These are phyloP conservation scores for Corythornis madagascariensis DNA, from an alignment of 2,113 vertebrate genomes.

Conservation along the genomic window DNA sequence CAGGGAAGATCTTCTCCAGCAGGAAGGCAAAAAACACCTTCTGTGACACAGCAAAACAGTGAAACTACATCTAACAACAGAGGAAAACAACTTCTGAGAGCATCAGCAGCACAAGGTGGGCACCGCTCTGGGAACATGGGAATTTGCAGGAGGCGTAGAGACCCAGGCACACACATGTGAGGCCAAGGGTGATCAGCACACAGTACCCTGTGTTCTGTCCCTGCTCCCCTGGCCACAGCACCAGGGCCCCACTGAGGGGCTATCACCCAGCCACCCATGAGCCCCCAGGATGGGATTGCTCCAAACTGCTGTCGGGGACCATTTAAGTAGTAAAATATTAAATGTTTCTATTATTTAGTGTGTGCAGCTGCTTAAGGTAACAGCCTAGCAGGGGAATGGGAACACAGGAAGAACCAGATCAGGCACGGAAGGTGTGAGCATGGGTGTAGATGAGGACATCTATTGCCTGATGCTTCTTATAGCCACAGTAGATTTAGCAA, in stretches of 20 bases:
- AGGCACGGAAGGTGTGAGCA: neutral
- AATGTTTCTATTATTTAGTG: slow-evolving; percentile 65
- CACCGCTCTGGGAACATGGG: slow-evolving; percentile 12
- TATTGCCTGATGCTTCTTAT: neutral
- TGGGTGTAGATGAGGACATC: neutral
- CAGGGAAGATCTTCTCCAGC: neutral
- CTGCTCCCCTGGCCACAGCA: neutral
- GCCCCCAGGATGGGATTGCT: neutral
- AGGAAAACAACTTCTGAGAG: slow-evolving; percentile 50
- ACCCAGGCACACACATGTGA: neutral
- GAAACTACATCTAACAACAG: slow-evolving; percentile 48
- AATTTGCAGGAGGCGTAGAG: slow-evolving; percentile 41
- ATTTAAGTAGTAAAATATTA: slow-evolving; percentile 44
- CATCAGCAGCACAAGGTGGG: slow-evolving; percentile 27
- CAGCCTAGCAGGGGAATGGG: slow-evolving; percentile 37
- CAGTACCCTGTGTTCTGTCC: slow-evolving; percentile 17
- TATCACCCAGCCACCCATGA: neutral
- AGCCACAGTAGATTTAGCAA: slow-evolving; percentile 15
- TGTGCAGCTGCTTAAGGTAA: slow-evolving; percentile 52
- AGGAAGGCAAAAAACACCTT: slow-evolving; percentile 34
- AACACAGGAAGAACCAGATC: slow-evolving; percentile 39
- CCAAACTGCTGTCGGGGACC: neutral
- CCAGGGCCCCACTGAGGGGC: neutral
- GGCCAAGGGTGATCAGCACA: slow-evolving; percentile 16
- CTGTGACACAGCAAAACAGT: slow-evolving; percentile 45